Conservation (phyloP, 2,797 vertebrate species). For the Microhierax caerulescens region DNA sequence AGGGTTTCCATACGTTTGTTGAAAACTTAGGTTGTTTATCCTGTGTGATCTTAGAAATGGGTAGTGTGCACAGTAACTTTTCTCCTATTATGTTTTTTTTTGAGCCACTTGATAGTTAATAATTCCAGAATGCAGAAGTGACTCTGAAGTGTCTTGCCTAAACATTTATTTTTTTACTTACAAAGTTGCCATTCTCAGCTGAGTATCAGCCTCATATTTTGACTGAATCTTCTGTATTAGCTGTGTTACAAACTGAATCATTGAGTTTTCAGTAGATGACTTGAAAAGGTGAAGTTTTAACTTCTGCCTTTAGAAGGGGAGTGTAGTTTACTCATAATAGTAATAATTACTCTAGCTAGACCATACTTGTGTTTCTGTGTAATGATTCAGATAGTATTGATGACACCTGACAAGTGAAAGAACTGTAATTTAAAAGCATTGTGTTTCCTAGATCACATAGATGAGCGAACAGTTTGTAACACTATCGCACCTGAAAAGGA, state of each 20-base stretch:
- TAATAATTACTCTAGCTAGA: background rate
- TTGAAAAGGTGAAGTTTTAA: background rate
- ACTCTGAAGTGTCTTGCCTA: background rate
- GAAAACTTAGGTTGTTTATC: rapidly evolving
- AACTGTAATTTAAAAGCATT: background rate
- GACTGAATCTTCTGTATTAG: background rate
- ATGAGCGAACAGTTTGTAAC: slow-evolving; percentile 87
- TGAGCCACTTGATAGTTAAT: background rate
- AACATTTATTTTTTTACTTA: background rate
- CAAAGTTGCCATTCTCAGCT: background rate
- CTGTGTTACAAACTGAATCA: background rate
- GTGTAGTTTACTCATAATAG: background rate
- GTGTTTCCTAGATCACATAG: slow-evolving; percentile 81
- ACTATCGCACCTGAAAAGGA: slow-evolving; percentile 90
- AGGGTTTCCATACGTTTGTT: background rate
- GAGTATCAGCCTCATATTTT: background rate
- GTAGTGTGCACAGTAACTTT: background rate
- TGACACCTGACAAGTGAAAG: background rate
- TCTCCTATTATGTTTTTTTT: background rate
- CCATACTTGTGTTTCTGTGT: background rate
- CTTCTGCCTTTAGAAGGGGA: background rate
- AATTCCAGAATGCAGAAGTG: background rate
- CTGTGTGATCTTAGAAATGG: background rate
- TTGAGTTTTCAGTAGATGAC: background rate
- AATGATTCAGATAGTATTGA: background rate